phyloP scores from a whole-genome alignment of 2,113 vertebrate genomes.

The Nothobranchius furzeri region DNA sequence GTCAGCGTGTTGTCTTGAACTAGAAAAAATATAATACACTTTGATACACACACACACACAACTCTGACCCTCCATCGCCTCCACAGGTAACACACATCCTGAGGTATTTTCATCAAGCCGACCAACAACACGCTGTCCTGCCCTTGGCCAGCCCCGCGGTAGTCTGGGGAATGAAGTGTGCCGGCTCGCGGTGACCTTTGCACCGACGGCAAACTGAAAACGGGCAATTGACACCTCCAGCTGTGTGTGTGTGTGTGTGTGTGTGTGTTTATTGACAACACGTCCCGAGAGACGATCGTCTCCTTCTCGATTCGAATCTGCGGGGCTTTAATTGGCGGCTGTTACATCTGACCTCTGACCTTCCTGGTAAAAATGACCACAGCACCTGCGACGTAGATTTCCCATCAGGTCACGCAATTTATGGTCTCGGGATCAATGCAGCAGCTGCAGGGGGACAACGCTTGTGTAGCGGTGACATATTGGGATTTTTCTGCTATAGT shows the following conservation, averaged over 20 bases:
- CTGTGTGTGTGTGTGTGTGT: neutral
- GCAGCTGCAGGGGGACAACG: constrained; percentile 2
- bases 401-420: constrained; percentile 48
- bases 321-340: constrained; percentile 67
- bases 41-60: constrained; percentile 31
- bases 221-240: constrained; percentile 18
- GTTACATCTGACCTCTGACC: constrained; percentile 61
- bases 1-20: constrained; percentile 51
- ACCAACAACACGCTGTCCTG: constrained; percentile 31
- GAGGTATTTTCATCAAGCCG: constrained; percentile 59
- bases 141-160: constrained; percentile 49
- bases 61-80: constrained; percentile 45
- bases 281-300: constrained; percentile 41
- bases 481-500: constrained; percentile 40
- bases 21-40: constrained; percentile 40
- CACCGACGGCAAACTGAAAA: constrained; percentile 24
- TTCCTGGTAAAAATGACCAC: constrained; percentile 49
- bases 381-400: constrained; percentile 52
- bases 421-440: constrained; percentile 37
- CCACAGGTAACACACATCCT: constrained; percentile 20
- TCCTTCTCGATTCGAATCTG: constrained; percentile 45
- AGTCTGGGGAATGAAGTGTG: constrained; percentile 72
- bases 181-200: constrained; percentile 52
- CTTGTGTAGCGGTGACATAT: constrained; percentile 32
- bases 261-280: constrained; percentile 36